Conservation (phyloP, 2,797 vertebrate genomes). For the Margarornis squamiger region DNA sequence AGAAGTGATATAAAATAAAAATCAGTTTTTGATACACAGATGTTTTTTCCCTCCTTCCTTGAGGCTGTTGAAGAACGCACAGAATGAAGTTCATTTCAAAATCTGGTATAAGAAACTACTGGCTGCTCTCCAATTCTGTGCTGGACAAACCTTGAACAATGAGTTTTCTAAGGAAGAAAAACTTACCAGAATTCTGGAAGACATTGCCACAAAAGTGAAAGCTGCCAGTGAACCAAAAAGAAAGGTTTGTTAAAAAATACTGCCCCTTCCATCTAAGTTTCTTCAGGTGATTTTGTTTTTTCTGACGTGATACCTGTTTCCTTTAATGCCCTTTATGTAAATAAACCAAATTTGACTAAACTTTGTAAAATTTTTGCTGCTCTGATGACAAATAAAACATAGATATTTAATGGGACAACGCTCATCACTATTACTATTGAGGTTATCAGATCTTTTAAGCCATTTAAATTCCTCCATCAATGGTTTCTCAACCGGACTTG, state of each 20-base stretch:
- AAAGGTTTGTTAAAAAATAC: constrained; percentile 64
- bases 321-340: background rate
- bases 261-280: background rate
- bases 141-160: constrained; percentile 69
- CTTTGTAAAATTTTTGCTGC: background rate
- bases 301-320: accelerated
- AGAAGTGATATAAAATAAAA: constrained; percentile 6
- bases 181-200: constrained; percentile 71
- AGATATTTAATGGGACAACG: background rate
- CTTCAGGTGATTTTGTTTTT: background rate
- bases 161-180: constrained; percentile 73
- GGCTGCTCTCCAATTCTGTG: constrained; percentile 75
- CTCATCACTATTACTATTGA: background rate
- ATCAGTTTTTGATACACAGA: constrained; percentile 10
- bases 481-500: background rate
- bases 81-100: constrained; percentile 76
- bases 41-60: constrained; percentile 29
- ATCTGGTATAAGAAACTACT: constrained; percentile 72
- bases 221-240: constrained; percentile 53
- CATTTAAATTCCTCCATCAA: background rate
- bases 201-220: constrained; percentile 68
- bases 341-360: background rate
- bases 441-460: background rate
- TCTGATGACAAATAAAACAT: background rate
- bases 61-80: constrained; percentile 76